A percentile compares a stretch with the other conserved stretches of the same genome.
Evolutionary conservation across 2,797 vertebrate species (phyloP).

Genomic region (Alectoris magna): DNA sequence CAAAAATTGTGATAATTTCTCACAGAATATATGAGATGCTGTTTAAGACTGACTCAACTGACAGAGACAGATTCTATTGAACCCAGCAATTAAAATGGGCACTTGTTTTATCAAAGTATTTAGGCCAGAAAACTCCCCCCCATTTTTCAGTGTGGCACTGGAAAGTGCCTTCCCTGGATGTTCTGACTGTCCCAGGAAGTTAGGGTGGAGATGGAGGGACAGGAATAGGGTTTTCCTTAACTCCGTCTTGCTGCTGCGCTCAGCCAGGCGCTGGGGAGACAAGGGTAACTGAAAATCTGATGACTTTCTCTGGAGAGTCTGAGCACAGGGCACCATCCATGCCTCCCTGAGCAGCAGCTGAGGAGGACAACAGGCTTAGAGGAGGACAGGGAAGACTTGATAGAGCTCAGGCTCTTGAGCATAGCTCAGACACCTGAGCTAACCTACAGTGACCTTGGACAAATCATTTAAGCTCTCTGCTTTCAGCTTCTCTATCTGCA

Average conservation of each 20-base stretch:
- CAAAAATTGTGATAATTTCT: not conserved
- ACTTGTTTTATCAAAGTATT: not conserved
- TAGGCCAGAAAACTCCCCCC: not conserved
- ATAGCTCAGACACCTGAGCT: conserved; percentile 54
- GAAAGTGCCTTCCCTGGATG: not conserved
- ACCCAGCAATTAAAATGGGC: not conserved
- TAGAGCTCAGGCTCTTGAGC: not conserved
- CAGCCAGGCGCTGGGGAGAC: fast-evolving
- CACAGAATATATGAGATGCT: not conserved
- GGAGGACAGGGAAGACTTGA: not conserved
- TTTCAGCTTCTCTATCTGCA: conserved; percentile 3
- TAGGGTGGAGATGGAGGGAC: not conserved
- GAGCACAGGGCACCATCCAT: fast-evolving
- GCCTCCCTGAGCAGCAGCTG: not conserved
- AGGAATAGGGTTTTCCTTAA: not conserved
- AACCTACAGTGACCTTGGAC: conserved; percentile 27
- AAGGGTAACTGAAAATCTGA: not conserved
- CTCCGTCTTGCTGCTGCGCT: not conserved
- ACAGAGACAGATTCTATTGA: not conserved
- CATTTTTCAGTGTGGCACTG: not conserved
- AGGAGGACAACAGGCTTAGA: not conserved
- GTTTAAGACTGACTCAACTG: not conserved
- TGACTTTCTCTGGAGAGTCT: not conserved
- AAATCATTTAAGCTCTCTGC: conserved; percentile 54
- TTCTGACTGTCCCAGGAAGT: not conserved